Evolutionary conservation across 2,888 invertebrate genomes (phyloP).

Genomic region (Tiphia femorata): DNA sequence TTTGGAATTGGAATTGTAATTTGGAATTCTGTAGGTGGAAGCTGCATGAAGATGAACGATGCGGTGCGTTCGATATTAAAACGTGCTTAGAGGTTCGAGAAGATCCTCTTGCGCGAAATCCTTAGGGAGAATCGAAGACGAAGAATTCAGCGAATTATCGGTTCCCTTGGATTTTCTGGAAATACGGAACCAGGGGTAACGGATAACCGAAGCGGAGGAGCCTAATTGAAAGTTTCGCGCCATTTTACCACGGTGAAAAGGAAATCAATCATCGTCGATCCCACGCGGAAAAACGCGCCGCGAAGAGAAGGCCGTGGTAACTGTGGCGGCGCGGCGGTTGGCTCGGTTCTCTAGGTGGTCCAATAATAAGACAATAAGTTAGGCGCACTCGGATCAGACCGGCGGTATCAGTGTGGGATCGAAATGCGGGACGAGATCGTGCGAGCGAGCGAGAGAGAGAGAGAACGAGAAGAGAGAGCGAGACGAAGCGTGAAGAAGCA

Average conservation of each 20-base stretch:
- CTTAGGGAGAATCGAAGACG: background rate
- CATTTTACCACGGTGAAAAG: too few species aligned
- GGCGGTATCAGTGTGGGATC: slow-evolving; percentile 47
- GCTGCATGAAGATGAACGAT: too few species aligned
- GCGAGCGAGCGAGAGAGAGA: slow-evolving; percentile 12
- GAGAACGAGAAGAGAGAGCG: slow-evolving; percentile 20
- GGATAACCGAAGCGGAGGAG: background rate
- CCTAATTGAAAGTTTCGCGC: background rate
- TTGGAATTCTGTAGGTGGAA: too few species aligned
- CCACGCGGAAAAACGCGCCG: slow-evolving; percentile 27
- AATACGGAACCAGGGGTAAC: background rate
- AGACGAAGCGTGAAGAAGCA: slow-evolving; percentile 3
- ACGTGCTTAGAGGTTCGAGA: too few species aligned
- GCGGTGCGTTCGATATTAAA: too few species aligned
- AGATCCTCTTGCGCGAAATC: background rate
- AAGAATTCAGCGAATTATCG: too few species aligned
- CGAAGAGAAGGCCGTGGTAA: slow-evolving; percentile 20
- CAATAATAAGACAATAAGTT: slow-evolving; percentile 65
- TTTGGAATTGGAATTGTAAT: too few species aligned
- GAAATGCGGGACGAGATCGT: slow-evolving; percentile 28
- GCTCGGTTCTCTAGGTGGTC: slow-evolving; percentile 61
- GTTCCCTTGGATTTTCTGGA: too few species aligned
- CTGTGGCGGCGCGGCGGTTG: too few species aligned
- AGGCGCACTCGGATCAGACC: slow-evolving; percentile 39
- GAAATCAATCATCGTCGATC: slow-evolving; percentile 9